phyloP scores from a whole-genome alignment of 2,113 vertebrate species.

The Paramisgurnus dabryanus region DNA sequence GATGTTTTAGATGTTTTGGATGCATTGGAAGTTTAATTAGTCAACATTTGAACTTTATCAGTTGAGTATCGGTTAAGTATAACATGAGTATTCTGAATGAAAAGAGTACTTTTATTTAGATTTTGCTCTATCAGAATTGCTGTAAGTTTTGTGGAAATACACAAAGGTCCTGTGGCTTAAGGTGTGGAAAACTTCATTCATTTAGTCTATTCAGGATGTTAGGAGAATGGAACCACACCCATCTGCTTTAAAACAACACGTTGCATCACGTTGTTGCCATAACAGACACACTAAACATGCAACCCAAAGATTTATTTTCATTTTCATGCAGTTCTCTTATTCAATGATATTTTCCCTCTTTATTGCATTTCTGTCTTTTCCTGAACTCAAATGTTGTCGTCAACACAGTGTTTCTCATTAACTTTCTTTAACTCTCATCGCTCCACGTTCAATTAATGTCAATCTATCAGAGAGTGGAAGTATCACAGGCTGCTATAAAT shows the following conservation, averaged over 20 bases:
- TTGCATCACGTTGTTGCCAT: neutral
- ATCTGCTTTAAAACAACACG: neutral
- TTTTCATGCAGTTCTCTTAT: neutral
- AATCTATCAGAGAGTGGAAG: neutral
- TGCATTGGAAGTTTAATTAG: too few relatives aligned
- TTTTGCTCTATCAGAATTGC: neutral
- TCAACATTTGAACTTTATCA: too few relatives aligned
- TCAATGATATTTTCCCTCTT: neutral
- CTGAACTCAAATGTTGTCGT: neutral
- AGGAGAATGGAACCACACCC: neutral
- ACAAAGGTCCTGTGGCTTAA: neutral
- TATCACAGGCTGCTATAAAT: neutral
- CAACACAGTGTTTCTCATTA: neutral
- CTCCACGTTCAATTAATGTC: neutral
- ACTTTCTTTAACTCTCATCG: neutral
- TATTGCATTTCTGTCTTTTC: neutral
- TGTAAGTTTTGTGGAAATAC: neutral
- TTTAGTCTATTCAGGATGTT: constrained; percentile 11
- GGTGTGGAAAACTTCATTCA: constrained; percentile 7
- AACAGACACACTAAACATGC: neutral
- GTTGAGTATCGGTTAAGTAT: too few relatives aligned
- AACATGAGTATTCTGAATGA: neutral
- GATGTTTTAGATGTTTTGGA: too few relatives aligned
- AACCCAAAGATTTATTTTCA: too few relatives aligned
- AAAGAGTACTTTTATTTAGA: neutral